phyloP scores from a whole-genome alignment of 2,797 vertebrate genomes.

The Heteromormyrus szaboi region DNA sequence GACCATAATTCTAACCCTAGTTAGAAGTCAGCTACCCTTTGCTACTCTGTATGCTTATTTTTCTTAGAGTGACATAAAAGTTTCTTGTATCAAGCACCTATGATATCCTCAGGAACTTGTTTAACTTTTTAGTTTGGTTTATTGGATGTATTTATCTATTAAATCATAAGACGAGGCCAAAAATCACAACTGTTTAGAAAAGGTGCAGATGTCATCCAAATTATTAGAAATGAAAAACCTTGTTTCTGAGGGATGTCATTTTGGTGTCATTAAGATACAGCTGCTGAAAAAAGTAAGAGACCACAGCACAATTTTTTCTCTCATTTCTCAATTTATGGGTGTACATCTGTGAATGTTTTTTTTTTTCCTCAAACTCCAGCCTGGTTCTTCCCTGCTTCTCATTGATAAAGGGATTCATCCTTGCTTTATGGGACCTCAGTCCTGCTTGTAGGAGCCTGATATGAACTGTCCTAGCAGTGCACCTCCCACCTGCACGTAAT shows the following conservation, averaged over 20 bases:
- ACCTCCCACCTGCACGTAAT: neutral
- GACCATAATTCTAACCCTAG: neutral
- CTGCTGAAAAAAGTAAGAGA: neutral
- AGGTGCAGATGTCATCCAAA: neutral
- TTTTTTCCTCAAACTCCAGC: neutral
- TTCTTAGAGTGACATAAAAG: neutral
- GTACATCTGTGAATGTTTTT: neutral
- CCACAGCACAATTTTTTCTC: neutral
- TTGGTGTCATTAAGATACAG: neutral
- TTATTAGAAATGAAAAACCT: neutral
- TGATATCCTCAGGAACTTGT: neutral
- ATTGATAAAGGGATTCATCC: neutral
- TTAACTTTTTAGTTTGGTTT: neutral
- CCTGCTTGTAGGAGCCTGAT: neutral
- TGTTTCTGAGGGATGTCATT: neutral
- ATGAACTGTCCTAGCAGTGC: neutral
- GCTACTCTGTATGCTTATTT: neutral
- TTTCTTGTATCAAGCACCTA: neutral
- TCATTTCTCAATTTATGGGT: neutral
- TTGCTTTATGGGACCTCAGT: neutral
- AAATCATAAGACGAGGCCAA: neutral
- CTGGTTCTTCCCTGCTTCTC: neutral
- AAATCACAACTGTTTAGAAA: neutral
- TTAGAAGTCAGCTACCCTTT: neutral
- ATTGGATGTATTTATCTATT: neutral